A percentile compares a stretch with the other conserved stretches of the same genome.
Evolutionary conservation across 2,888 invertebrate genomes (phyloP).

Genomic region (Proisotoma minuta): DNA sequence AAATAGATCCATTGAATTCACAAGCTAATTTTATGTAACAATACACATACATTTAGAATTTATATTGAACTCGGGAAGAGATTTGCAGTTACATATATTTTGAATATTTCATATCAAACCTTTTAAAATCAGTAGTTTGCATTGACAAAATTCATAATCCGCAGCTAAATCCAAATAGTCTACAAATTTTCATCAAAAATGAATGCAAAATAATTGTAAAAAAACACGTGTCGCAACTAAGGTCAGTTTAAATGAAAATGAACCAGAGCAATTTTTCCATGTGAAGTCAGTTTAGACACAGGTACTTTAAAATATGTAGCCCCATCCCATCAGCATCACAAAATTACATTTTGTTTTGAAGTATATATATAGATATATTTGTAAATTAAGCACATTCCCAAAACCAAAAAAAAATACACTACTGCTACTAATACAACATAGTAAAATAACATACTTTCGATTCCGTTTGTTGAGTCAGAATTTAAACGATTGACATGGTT

Average conservation of each 20-base stretch:
- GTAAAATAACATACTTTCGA: slow-evolving; percentile 43
- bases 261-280: no score
- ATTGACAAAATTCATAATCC: slow-evolving; percentile 40
- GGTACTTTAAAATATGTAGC: no score
- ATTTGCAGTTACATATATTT: background rate
- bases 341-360: no score
- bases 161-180: slow-evolving; percentile 21
- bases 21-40: no score
- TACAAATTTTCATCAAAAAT: slow-evolving; percentile 2
- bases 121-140: slow-evolving; percentile 45
- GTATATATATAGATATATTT: no score
- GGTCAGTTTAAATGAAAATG: background rate
- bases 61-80: no score
- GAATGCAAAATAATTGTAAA: background rate
- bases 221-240: slow-evolving; percentile 1
- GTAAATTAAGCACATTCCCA: background rate
- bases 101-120: slow-evolving; percentile 37
- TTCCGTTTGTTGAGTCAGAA: slow-evolving; percentile 26
- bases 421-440: background rate
- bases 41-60: slow-evolving; percentile 5
- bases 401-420: background rate
- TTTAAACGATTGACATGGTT: slow-evolving; percentile 35
- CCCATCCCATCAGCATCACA: no score
- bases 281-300: no score
- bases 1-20: no score